Conservation (phyloP, 35 echinoderm and acorn worm genomes). For the Hemicentrotus pulcherrimus region DNA sequence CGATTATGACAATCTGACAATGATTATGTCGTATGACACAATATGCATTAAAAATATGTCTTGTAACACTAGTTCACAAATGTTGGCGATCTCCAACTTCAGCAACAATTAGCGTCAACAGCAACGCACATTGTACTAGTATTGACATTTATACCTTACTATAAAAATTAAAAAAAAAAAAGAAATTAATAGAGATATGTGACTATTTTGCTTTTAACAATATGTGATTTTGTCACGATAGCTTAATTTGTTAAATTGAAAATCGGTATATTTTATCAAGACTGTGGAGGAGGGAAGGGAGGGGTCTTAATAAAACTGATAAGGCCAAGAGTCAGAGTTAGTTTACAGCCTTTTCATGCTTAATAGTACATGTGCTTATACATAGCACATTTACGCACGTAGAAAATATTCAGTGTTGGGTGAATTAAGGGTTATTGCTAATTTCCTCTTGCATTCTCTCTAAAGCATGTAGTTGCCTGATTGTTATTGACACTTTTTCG, state of each 20-base stretch:
- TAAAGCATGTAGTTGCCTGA: not conserved
- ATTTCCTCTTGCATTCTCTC: not conserved
- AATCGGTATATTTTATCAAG: not conserved
- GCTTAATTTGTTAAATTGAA: too few relatives aligned
- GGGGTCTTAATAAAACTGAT: not conserved
- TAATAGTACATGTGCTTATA: not conserved
- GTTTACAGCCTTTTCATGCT: too few relatives aligned
- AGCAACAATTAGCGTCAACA: too few relatives aligned
- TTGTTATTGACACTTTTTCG: not conserved
- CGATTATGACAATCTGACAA: not conserved
- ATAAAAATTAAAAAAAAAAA: too few relatives aligned
- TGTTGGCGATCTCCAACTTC: too few relatives aligned
- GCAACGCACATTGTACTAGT: too few relatives aligned
- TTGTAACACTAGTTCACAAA: too few relatives aligned
- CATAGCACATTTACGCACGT: not conserved
- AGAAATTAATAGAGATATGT: too few relatives aligned
- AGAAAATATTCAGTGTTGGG: not conserved
- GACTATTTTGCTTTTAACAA: too few relatives aligned
- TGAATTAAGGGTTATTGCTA: not conserved
- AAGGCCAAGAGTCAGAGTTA: not conserved
- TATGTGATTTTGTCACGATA: too few relatives aligned
- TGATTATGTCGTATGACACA: not conserved
- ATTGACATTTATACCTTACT: too few relatives aligned
- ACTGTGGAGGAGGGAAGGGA: not conserved
- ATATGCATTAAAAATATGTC: not conserved